Base-by-base conservation (phyloP, 2,113 vertebrate species). In the Eurystomus gularis region DNA sequence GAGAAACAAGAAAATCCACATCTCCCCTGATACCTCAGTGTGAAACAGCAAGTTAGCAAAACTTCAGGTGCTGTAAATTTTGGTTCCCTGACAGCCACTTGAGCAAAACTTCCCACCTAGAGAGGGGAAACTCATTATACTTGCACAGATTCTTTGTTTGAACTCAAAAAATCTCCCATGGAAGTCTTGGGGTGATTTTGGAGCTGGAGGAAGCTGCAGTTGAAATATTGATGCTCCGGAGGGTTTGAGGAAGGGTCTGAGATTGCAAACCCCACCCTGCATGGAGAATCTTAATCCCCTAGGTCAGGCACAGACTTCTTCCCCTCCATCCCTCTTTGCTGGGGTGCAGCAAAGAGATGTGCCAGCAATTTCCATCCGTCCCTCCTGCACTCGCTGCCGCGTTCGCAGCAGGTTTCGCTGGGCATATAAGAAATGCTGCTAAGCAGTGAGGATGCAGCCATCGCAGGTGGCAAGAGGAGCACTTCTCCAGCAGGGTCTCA, bases 1-100 rank as follows among this genome's bases (percentile, higher is more conserved):
- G 35, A 89, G 86, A 52, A 94, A 72, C 25, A 49, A 70, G 73
- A 88, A 93, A 91, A 91, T 76, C 78, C 26, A 17, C 68, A 62
- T 90, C 28, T 86, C 82, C 76, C 33, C 24, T 6, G 48, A 26
- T 26, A 66, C 19, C 2, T 1, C 0, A 0, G 37, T 44, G 60
- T 3, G 3, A 93, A 96, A 84, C 25, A 85, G 58, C 37, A 4
- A 94, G 54, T 78, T 88, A 92, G 73, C 61, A 79, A 88, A 93
- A 86, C 44, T 77, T 93, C 79, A 90, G 70, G 69, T 70, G 51
- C 80, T 92, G 92, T 90, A 90, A 88, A 86, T 96, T 95, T 78
- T 86, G 40, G 78, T 93, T 93, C 71, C 35, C 40, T 86, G 88
- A 88, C 86, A 96, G 33, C 17, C 42, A 44, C 46, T 94, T 94